Evolutionary conservation across 2,888 invertebrate genomes (phyloP).

Genomic region (Lampropteryx suffumata): DNA sequence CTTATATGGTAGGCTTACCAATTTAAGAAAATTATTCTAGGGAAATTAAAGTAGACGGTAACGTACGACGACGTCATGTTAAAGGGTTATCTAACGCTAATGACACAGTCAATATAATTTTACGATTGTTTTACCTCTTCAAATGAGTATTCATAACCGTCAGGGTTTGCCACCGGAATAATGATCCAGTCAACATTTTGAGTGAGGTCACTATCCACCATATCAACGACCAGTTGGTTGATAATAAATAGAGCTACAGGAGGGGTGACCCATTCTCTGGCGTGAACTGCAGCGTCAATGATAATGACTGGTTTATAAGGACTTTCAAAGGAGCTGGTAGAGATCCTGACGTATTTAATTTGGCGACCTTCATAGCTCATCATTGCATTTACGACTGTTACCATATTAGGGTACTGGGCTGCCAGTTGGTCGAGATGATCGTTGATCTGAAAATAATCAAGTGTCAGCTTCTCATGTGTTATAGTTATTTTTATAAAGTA

Average conservation of each 20-base stretch:
- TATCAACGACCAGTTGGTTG: conserved; percentile 84
- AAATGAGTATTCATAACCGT: conserved; percentile 87
- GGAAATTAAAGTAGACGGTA: conserved; percentile 4
- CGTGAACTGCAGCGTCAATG: conserved; percentile 85
- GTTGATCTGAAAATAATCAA: conserved; percentile 67
- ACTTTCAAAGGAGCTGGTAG: conserved; percentile 71
- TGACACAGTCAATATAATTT: neutral
- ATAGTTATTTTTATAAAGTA: no score
- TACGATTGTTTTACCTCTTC: conserved; percentile 58
- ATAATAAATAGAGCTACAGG: conserved; percentile 87
- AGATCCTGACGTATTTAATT: conserved; percentile 84
- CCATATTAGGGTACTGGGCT: conserved; percentile 68
- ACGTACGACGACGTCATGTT: neutral
- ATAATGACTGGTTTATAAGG: conserved; percentile 81
- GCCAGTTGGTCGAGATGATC: conserved; percentile 69
- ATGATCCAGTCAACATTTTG: conserved; percentile 86
- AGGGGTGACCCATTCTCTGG: conserved; percentile 89
- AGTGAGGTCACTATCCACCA: conserved; percentile 71
- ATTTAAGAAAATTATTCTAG: conserved; percentile 17
- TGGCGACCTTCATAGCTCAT: conserved; percentile 83
- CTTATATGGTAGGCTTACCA: conserved; percentile 14
- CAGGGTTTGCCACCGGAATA: conserved; percentile 87
- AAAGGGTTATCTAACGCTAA: conserved; percentile 13
- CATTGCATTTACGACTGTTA: conserved; percentile 81
- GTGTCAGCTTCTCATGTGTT: no score